Base-by-base conservation (phyloP, 2,797 vertebrate genomes). In the Girardinus metallicus region DNA sequence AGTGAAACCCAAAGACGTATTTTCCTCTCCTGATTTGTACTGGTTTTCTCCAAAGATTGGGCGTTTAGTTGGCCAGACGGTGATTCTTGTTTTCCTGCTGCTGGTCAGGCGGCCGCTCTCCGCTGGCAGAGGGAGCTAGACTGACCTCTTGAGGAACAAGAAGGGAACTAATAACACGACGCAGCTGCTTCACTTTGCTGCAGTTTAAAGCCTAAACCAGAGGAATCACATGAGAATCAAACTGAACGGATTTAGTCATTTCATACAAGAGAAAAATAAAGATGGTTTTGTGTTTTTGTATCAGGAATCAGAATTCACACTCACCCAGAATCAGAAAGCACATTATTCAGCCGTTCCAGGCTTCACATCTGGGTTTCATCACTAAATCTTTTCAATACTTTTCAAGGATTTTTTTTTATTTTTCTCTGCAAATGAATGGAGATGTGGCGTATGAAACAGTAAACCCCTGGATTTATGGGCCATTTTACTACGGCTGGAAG, bases 71-170 rank as follows among this genome's bases (percentile, higher is more conserved):
- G 31, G 23, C 0, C 7, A 21, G 60, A 62, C 5, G 31, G 11
- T 31, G 12, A 6, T 64, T 16, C 60, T 2, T 36, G 44, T 4
- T 7, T 51, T 1, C 44, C 21, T 46, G 26, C 15, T 49, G 70
- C 1, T 77, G 85, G 81, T 85, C 83, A 83, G 4, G 72, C 36
- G 88, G 88, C 81, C 84, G 87, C 49, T 53, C 2, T 6, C 62
- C 43, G 80, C 81, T 70, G 57, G 82, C 83, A 75, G 62, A 83
- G 91, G 78, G 92, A 85, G 79, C 79, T 83, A 93, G 86, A 86
- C 92, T 94, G 94, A 93, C 94, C 94, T 90, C 94, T 95, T 72
- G 91, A 95, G 95, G 95, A 74, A 21, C 36, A 86, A 82, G n/a
- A 75, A 29, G 80, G 89, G 80, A 91, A 90, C 81, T 64, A 81